These are phyloP conservation scores for Lasioglossum leucozonium DNA, from an alignment of 2,888 invertebrate genomes.

Conservation along the genomic window DNA sequence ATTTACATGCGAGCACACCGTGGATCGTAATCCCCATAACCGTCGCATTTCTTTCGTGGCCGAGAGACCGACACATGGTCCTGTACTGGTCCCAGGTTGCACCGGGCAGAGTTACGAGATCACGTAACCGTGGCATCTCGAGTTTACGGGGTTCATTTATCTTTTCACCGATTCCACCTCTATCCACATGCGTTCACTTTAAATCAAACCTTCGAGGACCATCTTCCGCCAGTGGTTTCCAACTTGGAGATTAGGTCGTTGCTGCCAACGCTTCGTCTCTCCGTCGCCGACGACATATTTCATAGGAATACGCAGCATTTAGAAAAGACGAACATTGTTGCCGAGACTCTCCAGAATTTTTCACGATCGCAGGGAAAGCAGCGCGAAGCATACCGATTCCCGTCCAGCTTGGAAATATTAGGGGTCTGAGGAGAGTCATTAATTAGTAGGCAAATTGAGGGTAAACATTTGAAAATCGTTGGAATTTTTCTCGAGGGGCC, in stretches of 20 bases:
- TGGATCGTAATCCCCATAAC: constrained; percentile 58
- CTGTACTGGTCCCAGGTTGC: constrained; percentile 16
- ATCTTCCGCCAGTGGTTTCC: not conserved
- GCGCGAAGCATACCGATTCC: not conserved
- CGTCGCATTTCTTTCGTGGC: constrained; percentile 51
- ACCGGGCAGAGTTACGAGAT: not conserved
- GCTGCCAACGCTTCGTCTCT: not conserved
- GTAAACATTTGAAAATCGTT: constrained; percentile 57
- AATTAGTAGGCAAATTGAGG: constrained; percentile 62
- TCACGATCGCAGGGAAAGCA: constrained; percentile 32
- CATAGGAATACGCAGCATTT: too few relatives aligned
- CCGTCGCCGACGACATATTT: too few relatives aligned
- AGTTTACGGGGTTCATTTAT: constrained; percentile 21
- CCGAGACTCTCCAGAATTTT: not conserved
- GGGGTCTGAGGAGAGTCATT: constrained; percentile 35
- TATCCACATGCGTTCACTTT: not conserved
- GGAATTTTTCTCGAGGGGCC: constrained; percentile 47
- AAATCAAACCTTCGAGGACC: constrained; percentile 17
- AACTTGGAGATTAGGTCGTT: not conserved
- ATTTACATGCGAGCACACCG: constrained; percentile 64
- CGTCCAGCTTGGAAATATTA: constrained; percentile 14
- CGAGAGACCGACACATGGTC: constrained; percentile 56
- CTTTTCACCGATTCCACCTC: not conserved
- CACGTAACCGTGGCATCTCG: constrained; percentile 17
- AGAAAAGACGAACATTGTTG: too few relatives aligned